Percentiles rank a stretch among this genome's conserved stretches.
These are phyloP conservation scores for Nipponacmea schrenckii DNA, from an alignment of 2,888 invertebrate species.

Conservation along the genomic window DNA sequence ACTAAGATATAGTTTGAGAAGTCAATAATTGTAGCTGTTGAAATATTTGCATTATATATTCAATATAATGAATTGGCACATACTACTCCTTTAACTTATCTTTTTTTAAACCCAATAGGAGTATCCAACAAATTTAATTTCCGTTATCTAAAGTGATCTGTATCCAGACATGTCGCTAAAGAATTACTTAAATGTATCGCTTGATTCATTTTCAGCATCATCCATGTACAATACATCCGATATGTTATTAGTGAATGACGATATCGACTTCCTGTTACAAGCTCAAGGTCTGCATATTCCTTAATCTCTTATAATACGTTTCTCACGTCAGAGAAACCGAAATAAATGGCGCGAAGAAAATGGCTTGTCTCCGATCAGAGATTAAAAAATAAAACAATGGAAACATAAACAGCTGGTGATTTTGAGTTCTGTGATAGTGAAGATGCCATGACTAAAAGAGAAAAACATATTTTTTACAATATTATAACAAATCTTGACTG, in stretches of 20 bases:
- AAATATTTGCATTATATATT: no score
- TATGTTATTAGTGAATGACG: not conserved
- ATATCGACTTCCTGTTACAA: not conserved
- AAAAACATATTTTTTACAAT: not conserved
- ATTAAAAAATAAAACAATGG: not conserved
- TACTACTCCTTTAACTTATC: no score
- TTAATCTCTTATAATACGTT: not conserved
- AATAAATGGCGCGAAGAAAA: not conserved
- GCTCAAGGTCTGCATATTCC: not conserved
- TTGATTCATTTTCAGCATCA: not conserved
- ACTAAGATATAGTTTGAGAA: no score
- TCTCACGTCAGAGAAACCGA: not conserved
- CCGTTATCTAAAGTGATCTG: no score
- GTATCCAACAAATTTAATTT: no score
- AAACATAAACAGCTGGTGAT: not conserved
- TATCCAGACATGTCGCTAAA: no score
- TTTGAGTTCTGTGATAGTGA: conserved; percentile 1
- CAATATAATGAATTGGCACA: no score
- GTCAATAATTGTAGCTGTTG: no score
- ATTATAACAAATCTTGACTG: not conserved
- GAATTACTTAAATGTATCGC: no score
- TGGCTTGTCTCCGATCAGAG: not conserved
- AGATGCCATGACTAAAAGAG: not conserved
- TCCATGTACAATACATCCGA: not conserved
- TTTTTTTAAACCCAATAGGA: no score